phyloP scores from a whole-genome alignment of 2,888 invertebrate genomes.

The Bembecia ichneumoniformis region DNA sequence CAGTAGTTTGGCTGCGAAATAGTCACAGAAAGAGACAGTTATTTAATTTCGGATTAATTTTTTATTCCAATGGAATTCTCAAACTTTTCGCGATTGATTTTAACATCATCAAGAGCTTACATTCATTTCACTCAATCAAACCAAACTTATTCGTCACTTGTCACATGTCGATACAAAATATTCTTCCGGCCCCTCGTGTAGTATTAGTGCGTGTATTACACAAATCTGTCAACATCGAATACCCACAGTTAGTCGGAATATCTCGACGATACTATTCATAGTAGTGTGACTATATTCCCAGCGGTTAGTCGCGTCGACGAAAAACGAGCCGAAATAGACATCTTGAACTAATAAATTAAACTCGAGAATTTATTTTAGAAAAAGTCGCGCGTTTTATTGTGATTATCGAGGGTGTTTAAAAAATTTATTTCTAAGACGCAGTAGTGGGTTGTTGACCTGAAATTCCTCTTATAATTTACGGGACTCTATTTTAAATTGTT shows the following conservation, averaged over 20 bases:
- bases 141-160: background rate
- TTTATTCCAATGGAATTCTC: no score
- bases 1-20: no score
- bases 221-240: slow-evolving; percentile 58
- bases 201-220: slow-evolving; percentile 49
- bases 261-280: slow-evolving; percentile 48
- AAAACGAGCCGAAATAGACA: slow-evolving; percentile 55
- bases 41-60: no score
- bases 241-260: slow-evolving; percentile 37
- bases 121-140: background rate
- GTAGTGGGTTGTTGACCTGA: slow-evolving; percentile 41
- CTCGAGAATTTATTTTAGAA: slow-evolving; percentile 42
- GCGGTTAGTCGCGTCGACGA: slow-evolving; percentile 39
- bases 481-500: slow-evolving; percentile 32
- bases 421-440: slow-evolving; percentile 22
- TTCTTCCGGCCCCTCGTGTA: slow-evolving; percentile 20
- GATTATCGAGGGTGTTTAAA: slow-evolving; percentile 46
- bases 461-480: slow-evolving; percentile 46
- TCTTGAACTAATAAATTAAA: slow-evolving; percentile 54
- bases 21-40: no score
- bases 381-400: slow-evolving; percentile 43
- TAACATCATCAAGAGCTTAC: no score
- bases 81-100: no score
- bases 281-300: slow-evolving; percentile 20
- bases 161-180: slow-evolving; percentile 9